Evolutionary conservation across 2,797 vertebrate genomes (phyloP), one percentile per base, ranked within the genome.

Genomic region (Chelonia mydas): DNA sequence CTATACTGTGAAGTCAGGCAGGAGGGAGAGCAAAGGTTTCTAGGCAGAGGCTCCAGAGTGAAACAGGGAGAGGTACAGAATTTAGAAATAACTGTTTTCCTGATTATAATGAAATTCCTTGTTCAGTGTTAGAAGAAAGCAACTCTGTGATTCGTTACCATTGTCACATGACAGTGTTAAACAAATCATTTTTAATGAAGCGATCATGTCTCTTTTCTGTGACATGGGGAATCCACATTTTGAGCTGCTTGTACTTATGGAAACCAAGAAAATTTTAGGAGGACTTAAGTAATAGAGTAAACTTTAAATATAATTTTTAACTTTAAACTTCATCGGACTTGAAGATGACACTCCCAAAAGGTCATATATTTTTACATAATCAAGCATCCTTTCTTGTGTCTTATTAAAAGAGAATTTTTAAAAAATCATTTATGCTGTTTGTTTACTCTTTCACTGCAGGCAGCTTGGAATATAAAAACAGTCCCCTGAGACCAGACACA

Each of bases 401-500:
- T 83, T 86, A 83, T 83, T 74, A 89, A 50, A n/a, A 68, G 57
- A n/a, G 5, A 45, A 6, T 0, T 23, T 72, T 15, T 84, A 89
- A 95, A 13, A 93, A 94, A 92, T 93, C 23, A 94, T 93, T 95
- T 96, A 83, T 91, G 86, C 89, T 97, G 90, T 97, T 97, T 96
- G 88, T 96, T 97, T 97, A 95, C 81, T 92, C 81, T 95, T 97
- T 76, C 84, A 76, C 92, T 95, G 95, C 96, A 97, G 96, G 97
- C 95, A 93, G 95, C 93, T 95, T 95, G 78, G 95, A 96, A 93
- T 0, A 0, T 91, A 90, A 94, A 97, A 97, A 96, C 94, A 96
- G 92, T 92, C 96, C 95, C 93, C 92, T 0, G 2, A 95, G 89
- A 95, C 93, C 94, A 97, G 90, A 95, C 88, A 96, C 83, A 97